These are phyloP conservation scores for Lineus longissimus DNA, from an alignment of 1,140 invertebrate genomes.

Conservation along the genomic window DNA sequence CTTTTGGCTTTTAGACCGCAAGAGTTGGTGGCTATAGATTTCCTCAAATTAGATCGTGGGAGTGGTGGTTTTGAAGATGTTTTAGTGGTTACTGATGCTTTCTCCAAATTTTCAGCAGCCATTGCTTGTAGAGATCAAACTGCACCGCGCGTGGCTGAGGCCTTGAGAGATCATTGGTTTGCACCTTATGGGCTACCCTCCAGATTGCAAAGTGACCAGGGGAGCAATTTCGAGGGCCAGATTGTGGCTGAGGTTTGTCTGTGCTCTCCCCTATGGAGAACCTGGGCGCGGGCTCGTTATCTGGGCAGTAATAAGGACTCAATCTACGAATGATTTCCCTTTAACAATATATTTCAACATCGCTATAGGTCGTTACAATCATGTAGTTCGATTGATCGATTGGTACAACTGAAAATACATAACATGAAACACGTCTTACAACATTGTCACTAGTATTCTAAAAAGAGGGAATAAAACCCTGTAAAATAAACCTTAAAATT, in stretches of 20 bases:
- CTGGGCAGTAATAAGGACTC: constrained; percentile 21
- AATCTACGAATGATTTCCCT: too few species aligned
- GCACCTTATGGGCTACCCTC: constrained; percentile 43
- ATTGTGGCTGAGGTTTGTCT: constrained; percentile 23
- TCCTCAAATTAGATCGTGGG: constrained; percentile 19
- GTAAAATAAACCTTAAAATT: too few species aligned
- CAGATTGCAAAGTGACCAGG: constrained; percentile 45
- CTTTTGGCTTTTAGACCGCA: constrained; percentile 10
- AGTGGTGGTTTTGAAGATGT: constrained; percentile 20
- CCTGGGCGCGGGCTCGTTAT: constrained; percentile 21
- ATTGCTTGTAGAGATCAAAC: constrained; percentile 25
- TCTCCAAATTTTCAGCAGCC: constrained; percentile 27
- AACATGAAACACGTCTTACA: too few species aligned
- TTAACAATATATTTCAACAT: too few species aligned
- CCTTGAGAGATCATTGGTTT: constrained; percentile 37
- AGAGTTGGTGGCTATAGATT: constrained; percentile 19
- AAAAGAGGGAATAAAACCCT: too few species aligned
- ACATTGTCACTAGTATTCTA: too few species aligned
- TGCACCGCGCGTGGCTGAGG: constrained; percentile 34
- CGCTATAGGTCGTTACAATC: too few species aligned
- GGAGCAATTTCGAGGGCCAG: constrained; percentile 23
- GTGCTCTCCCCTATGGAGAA: constrained; percentile 17
- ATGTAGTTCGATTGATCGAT: too few species aligned
- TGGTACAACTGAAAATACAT: too few species aligned
- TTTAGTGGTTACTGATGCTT: constrained; percentile 31